A percentile compares a stretch with the other conserved stretches of the same genome.
phyloP scores from a whole-genome alignment of 2,888 invertebrate species.

The Trachelus iudaicus region DNA sequence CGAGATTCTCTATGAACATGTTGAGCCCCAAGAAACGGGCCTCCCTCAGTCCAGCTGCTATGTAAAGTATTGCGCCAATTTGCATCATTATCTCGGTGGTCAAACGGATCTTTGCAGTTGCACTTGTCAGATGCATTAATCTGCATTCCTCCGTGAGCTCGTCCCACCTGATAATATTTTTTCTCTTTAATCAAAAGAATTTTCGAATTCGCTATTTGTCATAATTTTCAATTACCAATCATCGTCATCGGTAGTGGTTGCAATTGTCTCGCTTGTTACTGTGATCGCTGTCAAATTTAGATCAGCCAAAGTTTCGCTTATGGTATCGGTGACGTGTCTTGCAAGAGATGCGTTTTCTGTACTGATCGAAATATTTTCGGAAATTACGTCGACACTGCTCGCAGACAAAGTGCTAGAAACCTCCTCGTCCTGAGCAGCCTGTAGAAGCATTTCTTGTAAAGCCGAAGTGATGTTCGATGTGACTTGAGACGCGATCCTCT shows the following conservation, averaged over 20 bases:
- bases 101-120: slow-evolving; percentile 77
- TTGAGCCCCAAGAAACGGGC: slow-evolving; percentile 90
- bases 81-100: slow-evolving; percentile 83
- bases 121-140: slow-evolving; percentile 73
- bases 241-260: slow-evolving; percentile 65
- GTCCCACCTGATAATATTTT: slow-evolving; percentile 70
- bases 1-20: slow-evolving; percentile 96
- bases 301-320: background rate
- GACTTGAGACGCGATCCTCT: slow-evolving; percentile 44
- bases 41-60: slow-evolving; percentile 86
- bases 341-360: slow-evolving; percentile 8
- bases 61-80: slow-evolving; percentile 85
- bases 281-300: background rate
- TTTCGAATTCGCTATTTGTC: background rate
- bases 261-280: background rate
- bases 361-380: background rate
- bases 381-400: background rate
- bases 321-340: background rate
- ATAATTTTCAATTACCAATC: slow-evolving; percentile 62
- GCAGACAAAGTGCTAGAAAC: background rate
- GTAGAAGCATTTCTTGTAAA: slow-evolving; percentile 35
- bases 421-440: background rate
- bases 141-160: slow-evolving; percentile 78
- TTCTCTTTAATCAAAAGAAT: background rate
- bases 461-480: slow-evolving; percentile 44